phyloP scores from a whole-genome alignment of 2,888 invertebrate species.

The Campaea margaritaria region DNA sequence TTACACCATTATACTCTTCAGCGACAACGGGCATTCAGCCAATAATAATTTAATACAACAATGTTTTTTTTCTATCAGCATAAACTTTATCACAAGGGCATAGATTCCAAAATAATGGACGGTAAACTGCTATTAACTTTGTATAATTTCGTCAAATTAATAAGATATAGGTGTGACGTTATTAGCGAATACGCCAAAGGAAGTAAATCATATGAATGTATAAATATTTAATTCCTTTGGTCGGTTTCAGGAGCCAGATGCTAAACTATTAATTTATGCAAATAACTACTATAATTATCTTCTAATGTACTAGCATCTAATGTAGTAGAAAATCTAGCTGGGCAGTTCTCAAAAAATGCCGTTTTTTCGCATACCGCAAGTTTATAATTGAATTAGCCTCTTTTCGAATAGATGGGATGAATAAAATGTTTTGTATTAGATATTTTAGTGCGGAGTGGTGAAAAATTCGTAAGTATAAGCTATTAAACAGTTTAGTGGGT shows the following conservation, averaged over 20 bases:
- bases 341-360: too few relatives aligned
- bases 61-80: not conserved
- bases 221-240: constrained; percentile 10
- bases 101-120: not conserved
- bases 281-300: not conserved
- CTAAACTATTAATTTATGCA: not conserved
- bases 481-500: too few relatives aligned
- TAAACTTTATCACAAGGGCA: not conserved
- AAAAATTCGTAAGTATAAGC: too few relatives aligned
- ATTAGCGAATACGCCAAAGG: constrained; percentile 10
- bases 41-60: constrained; percentile 18
- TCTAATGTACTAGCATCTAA: too few relatives aligned
- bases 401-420: too few relatives aligned
- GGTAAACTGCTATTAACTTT: not conserved
- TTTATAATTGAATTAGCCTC: too few relatives aligned
- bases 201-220: constrained; percentile 16
- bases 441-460: too few relatives aligned
- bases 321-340: too few relatives aligned
- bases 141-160: constrained; percentile 2
- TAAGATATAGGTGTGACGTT: constrained; percentile 10
- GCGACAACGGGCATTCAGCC: constrained; percentile 22
- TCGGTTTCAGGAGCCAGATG: not conserved
- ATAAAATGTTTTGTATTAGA: too few relatives aligned
- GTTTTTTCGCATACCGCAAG: too few relatives aligned
- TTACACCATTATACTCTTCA: constrained; percentile 8